Evolutionary conservation across 2,113 vertebrate genomes (phyloP), one percentile per base, ranked within the genome.

Genomic region (Anguilla rostrata): DNA sequence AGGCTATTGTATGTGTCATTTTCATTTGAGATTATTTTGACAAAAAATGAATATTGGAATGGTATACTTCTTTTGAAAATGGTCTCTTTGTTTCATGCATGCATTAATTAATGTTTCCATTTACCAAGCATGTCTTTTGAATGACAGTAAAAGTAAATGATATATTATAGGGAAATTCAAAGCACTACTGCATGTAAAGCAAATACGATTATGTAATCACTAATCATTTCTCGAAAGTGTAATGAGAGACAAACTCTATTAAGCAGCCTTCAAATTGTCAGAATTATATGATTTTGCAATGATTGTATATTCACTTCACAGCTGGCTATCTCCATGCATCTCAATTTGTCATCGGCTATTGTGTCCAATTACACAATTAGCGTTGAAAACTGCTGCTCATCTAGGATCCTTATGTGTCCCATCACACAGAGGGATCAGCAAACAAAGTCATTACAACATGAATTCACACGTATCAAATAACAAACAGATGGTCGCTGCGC

Each of bases 231-330:
- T 96, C 97, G 95, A 95, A 93, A 92, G 93, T 94, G 92, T 93
- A 94, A 95, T 96, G 97, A 97, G 97, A 98, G 94, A 94, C 96
- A 97, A 96, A 97, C 95, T 98, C 97, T 97, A 97, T 98, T 98
- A 98, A 97, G 97, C 96, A 96, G 97, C 97, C 96, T 97, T 98
- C 96, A 98, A 97, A 98, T 97, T 96, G 98, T 97, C 97, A 98
- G 98, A 98, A 99, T 98, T 96, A 98, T 99, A 98, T 99, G 98
- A 99, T 99, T 99, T 98, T 96, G 97, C 97, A 98, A 98, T 99
- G 97, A 99, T 99, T 99, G 98, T 97, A 98, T 99, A 98, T 98
- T 98, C 97, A 97, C 94, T 98, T 94, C 95, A 96, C 95, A 96
- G 95, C 96, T 96, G 96, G 95, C 95, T 96, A 95, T 95, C 94